phyloP scores from a whole-genome alignment of 2,888 invertebrate genomes.

The Epirrhoe alternata region DNA sequence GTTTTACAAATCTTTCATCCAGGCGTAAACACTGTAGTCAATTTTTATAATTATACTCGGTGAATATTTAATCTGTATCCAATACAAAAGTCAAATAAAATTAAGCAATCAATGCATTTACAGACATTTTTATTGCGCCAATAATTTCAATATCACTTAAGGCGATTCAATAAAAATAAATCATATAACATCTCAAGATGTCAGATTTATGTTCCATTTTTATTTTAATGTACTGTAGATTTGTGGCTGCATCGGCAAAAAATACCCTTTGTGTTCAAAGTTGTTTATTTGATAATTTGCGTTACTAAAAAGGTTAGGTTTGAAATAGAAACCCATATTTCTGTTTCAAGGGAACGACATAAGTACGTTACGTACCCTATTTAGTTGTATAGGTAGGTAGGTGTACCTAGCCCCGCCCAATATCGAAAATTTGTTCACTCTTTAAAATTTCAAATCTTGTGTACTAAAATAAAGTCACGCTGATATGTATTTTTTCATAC shows the following conservation, averaged over 20 bases:
- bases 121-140: conserved; percentile 59
- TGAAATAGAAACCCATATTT: no score
- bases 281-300: conserved; percentile 11
- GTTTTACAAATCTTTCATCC: background rate
- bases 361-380: no score
- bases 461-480: no score
- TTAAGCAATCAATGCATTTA: conserved; percentile 54
- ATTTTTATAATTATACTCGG: background rate
- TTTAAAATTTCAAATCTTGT: no score
- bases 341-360: no score
- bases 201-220: conserved; percentile 39
- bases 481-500: no score
- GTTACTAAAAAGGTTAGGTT: no score
- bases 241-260: conserved; percentile 22
- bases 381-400: no score
- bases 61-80: conserved; percentile 14
- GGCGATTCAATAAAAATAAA: conserved; percentile 36
- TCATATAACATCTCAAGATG: conserved; percentile 37
- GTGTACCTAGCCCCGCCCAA: no score
- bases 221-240: conserved; percentile 28
- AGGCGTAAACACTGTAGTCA: background rate
- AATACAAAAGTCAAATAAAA: conserved; percentile 58
- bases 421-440: no score
- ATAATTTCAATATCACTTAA: conserved; percentile 50
- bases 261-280: conserved; percentile 3